Conservation (phyloP, 23 tunicate genomes). For the Botrylloides violaceus region DNA sequence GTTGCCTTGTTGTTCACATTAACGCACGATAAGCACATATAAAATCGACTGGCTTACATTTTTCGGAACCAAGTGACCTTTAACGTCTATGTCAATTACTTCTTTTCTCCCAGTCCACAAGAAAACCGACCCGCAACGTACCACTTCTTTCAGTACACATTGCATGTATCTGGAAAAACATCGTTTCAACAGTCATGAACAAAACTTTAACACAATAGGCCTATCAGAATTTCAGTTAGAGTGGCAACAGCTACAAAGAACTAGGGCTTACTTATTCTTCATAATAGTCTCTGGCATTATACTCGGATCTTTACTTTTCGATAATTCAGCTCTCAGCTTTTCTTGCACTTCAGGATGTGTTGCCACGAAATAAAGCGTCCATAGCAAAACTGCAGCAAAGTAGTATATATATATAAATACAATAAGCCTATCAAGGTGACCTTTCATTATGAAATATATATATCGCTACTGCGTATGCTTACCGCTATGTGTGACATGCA, state of each 20-base stretch:
- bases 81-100: constrained; percentile 48
- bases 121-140: constrained; percentile 57
- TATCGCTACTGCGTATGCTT: not conserved
- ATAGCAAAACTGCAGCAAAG: constrained; percentile 50
- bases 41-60: constrained; percentile 18
- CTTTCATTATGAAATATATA: too few relatives aligned
- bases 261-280: constrained; percentile 33
- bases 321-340: constrained; percentile 33
- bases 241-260: not conserved
- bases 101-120: constrained; percentile 45
- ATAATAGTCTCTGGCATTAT: constrained; percentile 54
- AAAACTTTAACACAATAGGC: not conserved
- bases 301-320: constrained; percentile 21
- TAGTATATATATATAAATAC: too few relatives aligned
- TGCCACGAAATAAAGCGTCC: constrained; percentile 41
- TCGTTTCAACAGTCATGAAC: not conserved
- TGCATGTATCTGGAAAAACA: constrained; percentile 17
- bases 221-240: not conserved
- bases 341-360: constrained; percentile 38
- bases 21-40: not conserved
- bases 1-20: not conserved
- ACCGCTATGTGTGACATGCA: constrained; percentile 49
- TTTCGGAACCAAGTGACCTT: constrained; percentile 50
- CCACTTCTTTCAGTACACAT: constrained; percentile 43
- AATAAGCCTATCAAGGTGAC: too few relatives aligned